Evolutionary conservation across 2,888 invertebrate species (phyloP), one percentile per base, ranked within the genome.

Genomic region (Melieria picta): DNA sequence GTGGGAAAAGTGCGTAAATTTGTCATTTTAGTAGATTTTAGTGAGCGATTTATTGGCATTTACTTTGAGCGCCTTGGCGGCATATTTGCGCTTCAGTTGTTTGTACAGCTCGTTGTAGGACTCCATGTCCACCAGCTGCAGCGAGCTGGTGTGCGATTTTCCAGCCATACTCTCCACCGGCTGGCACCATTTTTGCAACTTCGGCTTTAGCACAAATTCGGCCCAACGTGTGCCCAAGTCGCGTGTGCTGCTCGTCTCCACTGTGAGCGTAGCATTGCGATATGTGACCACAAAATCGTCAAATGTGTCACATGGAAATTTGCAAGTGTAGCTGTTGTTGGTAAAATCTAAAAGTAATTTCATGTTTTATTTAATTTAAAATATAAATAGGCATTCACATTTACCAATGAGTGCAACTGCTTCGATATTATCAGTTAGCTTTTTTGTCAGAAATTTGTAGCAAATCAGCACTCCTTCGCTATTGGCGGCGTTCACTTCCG

Each of bases 61-160:
- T 84, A 92, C 93, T 89, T 92, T 89, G 9, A 94, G 90, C 83
- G 95, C 90, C 73, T 91, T 88, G 72, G 89, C 88, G 0, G 93
- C 94, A 89, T 97, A 94, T 85, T 93, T 95, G 2, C 88, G 81
- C 84, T 97, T 97, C 7, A 97, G 86, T 43, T 89, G 80, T 79
- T 91, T 91, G 82, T 97, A 97, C 72, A 92, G 88, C 45, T 85
- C 81, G 79, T 91, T 91, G 84, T 97, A 97, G 72, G 89, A 88
- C 74, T 93, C 92, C 10, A 90, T 84, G 10, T 90, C 87, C 4
- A 97, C 88, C 55, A 94, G 88, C 71, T 88, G 87, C 58, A 96
- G 86, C 0, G 95, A 95, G 43, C 60, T 65, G 1, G 60, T 48
- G 9, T 47, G 45, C 11, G 43, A 57, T 1, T 43, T 11, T 0